Conservation (phyloP, 2,888 invertebrate genomes). For the Pteria penguin region DNA sequence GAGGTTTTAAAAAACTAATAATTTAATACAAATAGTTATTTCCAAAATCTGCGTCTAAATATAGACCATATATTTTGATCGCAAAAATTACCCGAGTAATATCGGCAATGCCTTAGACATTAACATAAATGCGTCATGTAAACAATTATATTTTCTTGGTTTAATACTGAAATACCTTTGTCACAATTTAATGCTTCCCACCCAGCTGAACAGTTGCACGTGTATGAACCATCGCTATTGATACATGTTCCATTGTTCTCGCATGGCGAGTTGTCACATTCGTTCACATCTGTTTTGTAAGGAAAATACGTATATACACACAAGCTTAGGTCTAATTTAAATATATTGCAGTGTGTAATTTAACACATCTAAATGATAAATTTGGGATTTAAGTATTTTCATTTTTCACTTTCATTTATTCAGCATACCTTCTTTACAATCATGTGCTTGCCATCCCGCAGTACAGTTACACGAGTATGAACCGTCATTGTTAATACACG, state of each 20-base stretch:
- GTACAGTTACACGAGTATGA: conserved; percentile 10
- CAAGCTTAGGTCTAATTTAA: too few species aligned
- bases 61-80: too few species aligned
- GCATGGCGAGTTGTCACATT: neutral
- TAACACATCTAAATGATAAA: neutral
- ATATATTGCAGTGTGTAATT: too few species aligned
- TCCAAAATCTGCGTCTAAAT: too few species aligned
- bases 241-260: conserved; percentile 17
- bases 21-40: too few species aligned
- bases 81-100: too few species aligned
- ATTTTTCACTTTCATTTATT: neutral
- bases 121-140: too few species aligned
- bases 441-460: neutral
- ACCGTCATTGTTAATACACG: conserved; percentile 6
- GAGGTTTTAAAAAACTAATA: too few species aligned
- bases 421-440: conserved; percentile 2
- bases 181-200: conserved; percentile 8
- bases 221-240: conserved; percentile 13
- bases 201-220: neutral
- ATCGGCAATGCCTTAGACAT: too few species aligned
- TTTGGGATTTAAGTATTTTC: neutral
- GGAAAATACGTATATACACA: too few species aligned
- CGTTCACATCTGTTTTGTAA: conserved; percentile 5
- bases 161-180: too few species aligned
- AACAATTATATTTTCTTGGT: too few species aligned